Conservation (phyloP, 2,113 vertebrate genomes). For the Megaptera novaeangliae region DNA sequence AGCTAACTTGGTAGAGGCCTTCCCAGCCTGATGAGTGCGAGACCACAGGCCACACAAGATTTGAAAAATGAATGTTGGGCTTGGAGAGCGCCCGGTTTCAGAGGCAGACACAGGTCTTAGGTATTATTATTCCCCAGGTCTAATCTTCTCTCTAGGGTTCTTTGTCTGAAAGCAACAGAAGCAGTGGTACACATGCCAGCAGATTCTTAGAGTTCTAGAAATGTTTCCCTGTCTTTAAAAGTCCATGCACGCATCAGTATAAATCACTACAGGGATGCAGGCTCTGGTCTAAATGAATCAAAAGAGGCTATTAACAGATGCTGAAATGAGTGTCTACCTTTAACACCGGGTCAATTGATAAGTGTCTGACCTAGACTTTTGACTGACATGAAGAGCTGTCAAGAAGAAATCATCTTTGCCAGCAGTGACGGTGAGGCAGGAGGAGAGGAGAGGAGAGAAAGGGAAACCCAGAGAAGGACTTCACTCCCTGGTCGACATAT, state of each 20-base stretch:
- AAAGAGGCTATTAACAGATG: slow-evolving; percentile 81
- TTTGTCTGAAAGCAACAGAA: slow-evolving; percentile 12
- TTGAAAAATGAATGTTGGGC: rapidly evolving
- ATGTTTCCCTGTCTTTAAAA: slow-evolving; percentile 62
- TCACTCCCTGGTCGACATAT: background rate
- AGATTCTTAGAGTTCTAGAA: slow-evolving; percentile 40
- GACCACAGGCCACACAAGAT: too few relatives aligned
- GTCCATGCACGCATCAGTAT: slow-evolving; percentile 34
- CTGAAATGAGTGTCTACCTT: slow-evolving; percentile 82
- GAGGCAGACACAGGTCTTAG: background rate
- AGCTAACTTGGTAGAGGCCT: background rate
- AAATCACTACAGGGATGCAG: slow-evolving; percentile 62
- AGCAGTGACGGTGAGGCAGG: slow-evolving; percentile 42
- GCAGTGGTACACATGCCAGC: background rate
- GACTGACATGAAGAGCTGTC: slow-evolving; percentile 82
- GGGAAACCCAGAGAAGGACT: background rate
- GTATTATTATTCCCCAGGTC: too few relatives aligned
- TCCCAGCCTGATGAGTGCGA: rapidly evolving
- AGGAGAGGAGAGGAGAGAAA: background rate
- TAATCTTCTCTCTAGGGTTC: background rate
- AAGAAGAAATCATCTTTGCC: slow-evolving; percentile 69
- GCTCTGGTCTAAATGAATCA: slow-evolving; percentile 74
- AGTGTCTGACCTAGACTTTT: slow-evolving; percentile 82
- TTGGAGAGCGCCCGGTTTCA: rapidly evolving
- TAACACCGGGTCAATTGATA: slow-evolving; percentile 85